These are phyloP conservation scores for Cephalopterus ornatus DNA, from an alignment of 2,113 vertebrate genomes.

Conservation along the genomic window DNA sequence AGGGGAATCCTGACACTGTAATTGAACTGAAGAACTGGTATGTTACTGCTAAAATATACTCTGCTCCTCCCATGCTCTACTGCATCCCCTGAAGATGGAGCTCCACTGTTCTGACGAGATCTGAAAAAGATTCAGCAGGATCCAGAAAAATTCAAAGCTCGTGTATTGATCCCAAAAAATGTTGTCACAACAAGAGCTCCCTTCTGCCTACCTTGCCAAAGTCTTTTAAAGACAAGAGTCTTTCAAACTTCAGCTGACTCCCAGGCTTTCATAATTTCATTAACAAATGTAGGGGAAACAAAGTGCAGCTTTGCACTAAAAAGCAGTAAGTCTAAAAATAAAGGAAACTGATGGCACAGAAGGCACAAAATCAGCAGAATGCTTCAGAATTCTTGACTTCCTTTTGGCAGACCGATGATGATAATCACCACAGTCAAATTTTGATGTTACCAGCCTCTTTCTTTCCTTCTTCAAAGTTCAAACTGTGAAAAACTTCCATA, in stretches of 20 bases:
- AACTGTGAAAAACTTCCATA: background rate
- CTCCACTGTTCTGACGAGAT: background rate
- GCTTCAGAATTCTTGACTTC: background rate
- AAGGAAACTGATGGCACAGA: background rate
- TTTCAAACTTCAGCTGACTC: background rate
- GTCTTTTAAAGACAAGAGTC: background rate
- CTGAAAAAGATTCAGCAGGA: background rate
- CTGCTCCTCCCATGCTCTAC: background rate
- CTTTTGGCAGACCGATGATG: background rate
- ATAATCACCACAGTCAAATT: background rate
- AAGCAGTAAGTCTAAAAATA: background rate
- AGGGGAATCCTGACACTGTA: background rate
- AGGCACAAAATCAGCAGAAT: background rate
- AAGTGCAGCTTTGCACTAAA: background rate
- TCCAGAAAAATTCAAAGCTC: background rate
- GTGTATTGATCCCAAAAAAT: no score
- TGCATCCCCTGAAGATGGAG: background rate
- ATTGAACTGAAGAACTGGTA: background rate
- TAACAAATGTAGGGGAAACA: background rate
- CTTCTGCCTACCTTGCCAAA: background rate
- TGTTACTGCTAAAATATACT: background rate
- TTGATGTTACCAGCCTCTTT: background rate
- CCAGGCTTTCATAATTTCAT: background rate
- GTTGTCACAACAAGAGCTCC: background rate
- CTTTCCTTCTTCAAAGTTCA: background rate